Percentiles rank a stretch among this genome's conserved stretches.
Evolutionary conservation across 2,888 invertebrate genomes (phyloP).

Genomic region (Fragum sueziense): DNA sequence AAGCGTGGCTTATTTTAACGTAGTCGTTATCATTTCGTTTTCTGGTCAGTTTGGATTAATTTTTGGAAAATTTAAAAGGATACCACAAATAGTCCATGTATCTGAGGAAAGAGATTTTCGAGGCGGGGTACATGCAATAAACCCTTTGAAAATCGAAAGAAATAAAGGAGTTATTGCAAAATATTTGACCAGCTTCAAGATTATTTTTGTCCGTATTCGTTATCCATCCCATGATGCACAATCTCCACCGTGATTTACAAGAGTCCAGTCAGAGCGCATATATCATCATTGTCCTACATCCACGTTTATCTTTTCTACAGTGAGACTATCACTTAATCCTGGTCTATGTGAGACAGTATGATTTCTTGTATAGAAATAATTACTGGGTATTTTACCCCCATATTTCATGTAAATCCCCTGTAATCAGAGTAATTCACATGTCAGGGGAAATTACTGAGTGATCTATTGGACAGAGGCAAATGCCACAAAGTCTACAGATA

Average conservation of each 20-base stretch:
- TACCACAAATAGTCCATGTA: too few relatives aligned
- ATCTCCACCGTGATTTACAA: too few relatives aligned
- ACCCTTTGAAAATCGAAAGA: conserved; percentile 44
- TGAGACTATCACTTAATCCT: conserved; percentile 46
- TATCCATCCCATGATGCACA: too few relatives aligned
- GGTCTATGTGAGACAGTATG: conserved; percentile 50
- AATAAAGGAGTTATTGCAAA: too few relatives aligned
- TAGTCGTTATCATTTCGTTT: too few relatives aligned
- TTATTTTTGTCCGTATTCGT: too few relatives aligned
- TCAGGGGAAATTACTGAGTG: conserved; percentile 58
- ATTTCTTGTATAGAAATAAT: conserved; percentile 61
- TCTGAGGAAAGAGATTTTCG: too few relatives aligned
- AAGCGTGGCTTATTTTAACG: too few relatives aligned
- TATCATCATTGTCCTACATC: conserved; percentile 48
- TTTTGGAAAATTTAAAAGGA: too few relatives aligned
- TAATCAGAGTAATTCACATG: conserved; percentile 56
- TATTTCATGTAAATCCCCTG: conserved; percentile 61
- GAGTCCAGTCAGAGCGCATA: conserved; percentile 44
- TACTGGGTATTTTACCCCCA: conserved; percentile 53
- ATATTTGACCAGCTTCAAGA: too few relatives aligned
- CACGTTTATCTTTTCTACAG: conserved; percentile 47
- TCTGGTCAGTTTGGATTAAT: too few relatives aligned
- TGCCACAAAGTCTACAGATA: conserved; percentile 49
- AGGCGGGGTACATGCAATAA: conserved; percentile 43
- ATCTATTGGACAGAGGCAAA: conserved; percentile 50